Evolutionary conservation across 1,140 invertebrate species (phyloP), one percentile per base, ranked within the genome.

Genomic region (Heliconius eleuchia): DNA sequence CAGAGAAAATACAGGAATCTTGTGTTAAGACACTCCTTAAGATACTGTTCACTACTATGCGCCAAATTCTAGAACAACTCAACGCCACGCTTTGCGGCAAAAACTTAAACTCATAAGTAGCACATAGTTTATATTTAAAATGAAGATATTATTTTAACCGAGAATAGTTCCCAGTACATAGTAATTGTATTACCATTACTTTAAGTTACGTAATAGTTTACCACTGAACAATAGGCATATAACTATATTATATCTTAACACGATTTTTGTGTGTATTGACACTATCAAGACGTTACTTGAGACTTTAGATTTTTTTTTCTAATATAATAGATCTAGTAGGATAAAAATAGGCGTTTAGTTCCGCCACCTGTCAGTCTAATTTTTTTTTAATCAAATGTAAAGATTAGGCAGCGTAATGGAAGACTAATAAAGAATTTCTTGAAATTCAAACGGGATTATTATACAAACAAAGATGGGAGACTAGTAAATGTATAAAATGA

Each of bases 151-250:
- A 9, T 3, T 57, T 23, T 23, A 57, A 1, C 50, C 18, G 7
- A 23, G 55, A 57, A 57, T n/a, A n/a, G 57, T 66, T 66, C 23
- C n/a, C 57, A 16, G n/a, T 13, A 3, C 13, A 46, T 46, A 46
- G n/a, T 13, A 27, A 23, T 66, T 27, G 8, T 23, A 66, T 27
- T 66, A 4, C 4, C 8, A 37, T 37, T 0, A 37, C 34, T 37
- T 16, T 30, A 30, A 4, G 3, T 66, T 66, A 66, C 60, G 13
- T 16, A 66, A 66, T 66, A 66, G 16, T 57, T n/a, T 57, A 52
- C 50, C 27, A 66, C 23, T 66, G 60, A 66, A 66, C 60, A 30
- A 66, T 66, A 27, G 60, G 11, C 60, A 66, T 66, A 66, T 66
- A 27, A 30, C 3, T 66, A 11, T 18, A 19, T 52, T 52, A 52